These are phyloP conservation scores for Pseudanteris insignis DNA, from an alignment of 2,888 invertebrate species.

Conservation along the genomic window DNA sequence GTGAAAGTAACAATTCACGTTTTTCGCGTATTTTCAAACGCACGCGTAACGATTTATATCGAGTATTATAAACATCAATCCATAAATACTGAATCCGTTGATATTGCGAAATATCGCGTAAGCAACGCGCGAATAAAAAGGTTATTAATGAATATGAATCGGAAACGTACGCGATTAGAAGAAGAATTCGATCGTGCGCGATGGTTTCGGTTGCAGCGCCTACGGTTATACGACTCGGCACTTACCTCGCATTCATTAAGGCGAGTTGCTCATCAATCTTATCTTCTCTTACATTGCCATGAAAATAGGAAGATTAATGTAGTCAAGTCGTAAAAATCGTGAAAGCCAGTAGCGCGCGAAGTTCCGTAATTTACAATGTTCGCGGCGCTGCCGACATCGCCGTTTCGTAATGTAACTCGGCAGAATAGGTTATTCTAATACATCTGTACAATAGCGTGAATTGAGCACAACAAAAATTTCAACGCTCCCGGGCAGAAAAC, in stretches of 20 bases:
- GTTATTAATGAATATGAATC: constrained; percentile 24
- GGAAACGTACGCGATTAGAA: constrained; percentile 12
- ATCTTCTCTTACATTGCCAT: constrained; percentile 52
- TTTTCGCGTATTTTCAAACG: too few relatives aligned
- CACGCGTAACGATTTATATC: background rate
- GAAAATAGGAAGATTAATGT: constrained; percentile 56
- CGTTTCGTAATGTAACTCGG: constrained; percentile 37
- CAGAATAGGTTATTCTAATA: constrained; percentile 27
- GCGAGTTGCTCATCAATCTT: constrained; percentile 57
- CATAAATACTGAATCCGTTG: too few relatives aligned
- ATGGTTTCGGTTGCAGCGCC: constrained; percentile 13
- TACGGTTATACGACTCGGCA: constrained; percentile 4
- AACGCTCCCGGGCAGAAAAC: too few relatives aligned
- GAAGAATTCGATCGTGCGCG: constrained; percentile 21
- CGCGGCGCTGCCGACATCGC: constrained; percentile 26
- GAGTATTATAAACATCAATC: background rate
- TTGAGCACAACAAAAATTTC: constrained; percentile 18
- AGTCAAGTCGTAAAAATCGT: constrained; percentile 46
- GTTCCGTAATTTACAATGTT: constrained; percentile 44
- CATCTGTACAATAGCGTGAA: constrained; percentile 9
- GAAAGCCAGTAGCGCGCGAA: constrained; percentile 38
- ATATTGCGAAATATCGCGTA: constrained; percentile 2
- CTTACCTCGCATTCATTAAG: constrained; percentile 57
- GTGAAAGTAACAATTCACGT: too few relatives aligned
- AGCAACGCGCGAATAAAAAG: background rate